Conservation (phyloP, 2,113 vertebrate genomes). For the Dasyurus viverrinus region DNA sequence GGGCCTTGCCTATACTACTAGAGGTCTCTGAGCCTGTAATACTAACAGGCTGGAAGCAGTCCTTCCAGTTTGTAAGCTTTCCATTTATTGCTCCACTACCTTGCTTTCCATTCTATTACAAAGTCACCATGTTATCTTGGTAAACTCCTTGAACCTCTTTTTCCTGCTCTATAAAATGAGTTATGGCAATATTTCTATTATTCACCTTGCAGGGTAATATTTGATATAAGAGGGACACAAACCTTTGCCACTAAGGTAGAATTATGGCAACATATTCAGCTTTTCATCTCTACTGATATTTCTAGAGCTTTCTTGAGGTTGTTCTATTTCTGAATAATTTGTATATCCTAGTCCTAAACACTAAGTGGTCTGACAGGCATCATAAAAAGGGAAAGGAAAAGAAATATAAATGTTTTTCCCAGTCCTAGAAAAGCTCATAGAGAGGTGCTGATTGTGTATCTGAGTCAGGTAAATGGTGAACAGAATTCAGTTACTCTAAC, state of each 20-base stretch:
- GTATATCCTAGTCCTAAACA: neutral
- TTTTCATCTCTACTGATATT: neutral
- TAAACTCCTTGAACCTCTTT: neutral
- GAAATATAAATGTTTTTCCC: neutral
- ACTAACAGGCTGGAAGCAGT: constrained; percentile 3
- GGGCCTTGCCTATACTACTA: neutral
- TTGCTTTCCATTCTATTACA: neutral
- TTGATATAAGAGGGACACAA: neutral
- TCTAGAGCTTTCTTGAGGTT: neutral
- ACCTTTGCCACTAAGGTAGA: neutral
- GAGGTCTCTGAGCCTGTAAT: neutral
- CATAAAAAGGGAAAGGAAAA: neutral
- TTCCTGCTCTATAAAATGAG: neutral
- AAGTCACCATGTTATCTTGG: neutral
- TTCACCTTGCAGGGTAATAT: neutral
- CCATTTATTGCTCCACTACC: neutral
- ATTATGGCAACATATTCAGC: neutral
- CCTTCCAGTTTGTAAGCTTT: neutral
- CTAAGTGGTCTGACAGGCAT: neutral
- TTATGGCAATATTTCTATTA: neutral
- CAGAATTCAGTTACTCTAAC: neutral
- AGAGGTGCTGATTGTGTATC: neutral
- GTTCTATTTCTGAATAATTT: too few relatives aligned
- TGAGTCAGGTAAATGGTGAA: neutral
- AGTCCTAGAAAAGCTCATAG: neutral